Evolutionary conservation across 2,888 invertebrate species (phyloP).

Genomic region (Atethmia centrago): DNA sequence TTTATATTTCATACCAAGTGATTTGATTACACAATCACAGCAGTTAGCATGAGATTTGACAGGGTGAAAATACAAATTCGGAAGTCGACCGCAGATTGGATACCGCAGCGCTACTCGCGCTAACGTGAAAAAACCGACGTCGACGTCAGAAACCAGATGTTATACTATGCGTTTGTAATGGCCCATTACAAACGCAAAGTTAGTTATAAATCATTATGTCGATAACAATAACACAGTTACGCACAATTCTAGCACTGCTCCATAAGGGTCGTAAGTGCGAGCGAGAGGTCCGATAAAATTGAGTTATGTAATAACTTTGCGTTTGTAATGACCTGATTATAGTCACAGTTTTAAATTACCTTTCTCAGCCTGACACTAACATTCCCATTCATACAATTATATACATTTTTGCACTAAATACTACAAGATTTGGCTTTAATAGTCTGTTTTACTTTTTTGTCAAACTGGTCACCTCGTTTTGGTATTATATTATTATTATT

Average conservation of each 20-base stretch:
- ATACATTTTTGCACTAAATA: constrained; percentile 68
- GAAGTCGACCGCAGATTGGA: neutral
- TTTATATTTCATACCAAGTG: neutral
- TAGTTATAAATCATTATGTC: neutral
- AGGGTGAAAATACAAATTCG: neutral
- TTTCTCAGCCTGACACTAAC: constrained; percentile 50
- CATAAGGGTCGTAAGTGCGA: neutral
- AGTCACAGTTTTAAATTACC: neutral
- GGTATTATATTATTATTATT: constrained; percentile 76
- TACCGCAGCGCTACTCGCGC: neutral
- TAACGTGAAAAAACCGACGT: too few species aligned
- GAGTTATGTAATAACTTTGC: neutral
- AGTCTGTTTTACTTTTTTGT: constrained; percentile 69
- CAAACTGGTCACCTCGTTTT: constrained; percentile 84
- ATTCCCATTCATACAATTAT: constrained; percentile 58
- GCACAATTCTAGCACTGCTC: neutral
- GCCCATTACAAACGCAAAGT: neutral
- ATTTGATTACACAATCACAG: neutral
- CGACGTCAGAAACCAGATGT: neutral
- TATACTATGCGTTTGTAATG: too few species aligned
- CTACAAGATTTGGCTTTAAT: constrained; percentile 68
- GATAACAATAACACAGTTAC: neutral
- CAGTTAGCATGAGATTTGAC: neutral
- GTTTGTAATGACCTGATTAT: neutral
- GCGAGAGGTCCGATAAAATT: neutral